Percentiles rank a stretch among this genome's conserved stretches.
These are phyloP conservation scores for Apostichopus japonicus DNA, from an alignment of 35 echinoderm and acorn worm genomes.

Conservation along the genomic window DNA sequence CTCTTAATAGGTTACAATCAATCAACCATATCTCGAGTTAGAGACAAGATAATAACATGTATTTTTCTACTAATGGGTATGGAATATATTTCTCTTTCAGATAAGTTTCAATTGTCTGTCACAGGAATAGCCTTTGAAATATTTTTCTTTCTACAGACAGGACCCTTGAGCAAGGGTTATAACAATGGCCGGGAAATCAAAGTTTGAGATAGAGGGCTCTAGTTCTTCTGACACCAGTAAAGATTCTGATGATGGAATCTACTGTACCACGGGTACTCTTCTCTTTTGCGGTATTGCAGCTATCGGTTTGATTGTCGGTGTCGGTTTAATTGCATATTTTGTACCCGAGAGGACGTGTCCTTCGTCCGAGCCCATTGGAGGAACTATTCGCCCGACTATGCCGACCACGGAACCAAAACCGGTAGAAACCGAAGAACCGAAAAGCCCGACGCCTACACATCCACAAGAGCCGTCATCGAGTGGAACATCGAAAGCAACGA, in stretches of 20 bases:
- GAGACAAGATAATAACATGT: no score
- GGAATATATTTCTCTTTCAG: no score
- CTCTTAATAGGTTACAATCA: no score
- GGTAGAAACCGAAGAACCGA: slow-evolving; percentile 2
- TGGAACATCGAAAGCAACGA: neutral
- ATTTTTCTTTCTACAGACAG: no score
- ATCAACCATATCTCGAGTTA: no score
- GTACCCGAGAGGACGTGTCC: slow-evolving; percentile 67
- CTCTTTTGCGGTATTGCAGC: slow-evolving; percentile 64
- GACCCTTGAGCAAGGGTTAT: no score
- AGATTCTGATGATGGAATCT: slow-evolving; percentile 56
- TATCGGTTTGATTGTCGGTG: slow-evolving; percentile 58
- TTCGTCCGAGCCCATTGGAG: neutral
- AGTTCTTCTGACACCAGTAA: neutral
- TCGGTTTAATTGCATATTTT: slow-evolving; percentile 81
- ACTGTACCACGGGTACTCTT: slow-evolving; percentile 74
- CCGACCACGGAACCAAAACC: neutral
- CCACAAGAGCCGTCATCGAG: neutral
- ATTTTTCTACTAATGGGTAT: no score
- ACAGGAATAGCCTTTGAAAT: no score
- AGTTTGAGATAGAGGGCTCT: neutral
- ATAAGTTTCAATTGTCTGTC: no score
- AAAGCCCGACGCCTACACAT: neutral
- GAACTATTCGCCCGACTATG: neutral
- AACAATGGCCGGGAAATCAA: neutral